Evolutionary conservation across 2,888 invertebrate genomes (phyloP).

Genomic region (Artemia sp.): DNA sequence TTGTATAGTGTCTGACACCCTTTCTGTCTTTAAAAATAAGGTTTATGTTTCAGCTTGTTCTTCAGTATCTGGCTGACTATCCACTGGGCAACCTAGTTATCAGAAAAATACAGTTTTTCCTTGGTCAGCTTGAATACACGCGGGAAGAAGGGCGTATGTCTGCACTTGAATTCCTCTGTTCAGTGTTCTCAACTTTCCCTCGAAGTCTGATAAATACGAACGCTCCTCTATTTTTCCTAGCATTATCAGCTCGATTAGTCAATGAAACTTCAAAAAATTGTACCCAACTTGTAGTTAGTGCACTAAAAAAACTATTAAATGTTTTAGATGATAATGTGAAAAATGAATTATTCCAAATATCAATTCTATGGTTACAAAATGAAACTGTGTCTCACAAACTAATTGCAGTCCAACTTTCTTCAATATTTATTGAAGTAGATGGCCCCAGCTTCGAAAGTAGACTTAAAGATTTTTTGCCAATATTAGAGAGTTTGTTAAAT

Average conservation of each 20-base stretch:
- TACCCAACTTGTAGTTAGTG: constrained; percentile 50
- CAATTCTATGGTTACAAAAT: constrained; percentile 23
- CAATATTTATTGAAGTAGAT: constrained; percentile 61
- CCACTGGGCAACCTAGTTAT: constrained; percentile 56
- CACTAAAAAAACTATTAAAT: constrained; percentile 49
- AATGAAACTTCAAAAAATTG: constrained; percentile 65
- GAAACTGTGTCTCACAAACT: constrained; percentile 46
- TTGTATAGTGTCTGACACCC: constrained; percentile 20
- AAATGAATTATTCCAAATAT: constrained; percentile 41
- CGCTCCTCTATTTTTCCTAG: constrained; percentile 50
- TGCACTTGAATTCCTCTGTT: constrained; percentile 63
- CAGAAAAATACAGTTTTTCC: constrained; percentile 57
- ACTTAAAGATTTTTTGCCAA: constrained; percentile 44
- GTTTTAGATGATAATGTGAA: constrained; percentile 36
- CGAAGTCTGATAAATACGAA: constrained; percentile 45
- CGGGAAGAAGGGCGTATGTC: constrained; percentile 65
- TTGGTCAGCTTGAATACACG: constrained; percentile 63
- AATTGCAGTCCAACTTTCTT: constrained; percentile 57
- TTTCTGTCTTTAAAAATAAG: constrained; percentile 26
- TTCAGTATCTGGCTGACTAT: constrained; percentile 69
- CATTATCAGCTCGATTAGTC: constrained; percentile 55
- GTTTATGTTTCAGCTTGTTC: constrained; percentile 34
- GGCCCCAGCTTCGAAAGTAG: constrained; percentile 48
- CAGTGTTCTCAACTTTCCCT: constrained; percentile 57
- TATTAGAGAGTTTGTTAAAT: constrained; percentile 15